A percentile compares a stretch with the other conserved stretches of the same genome.
Evolutionary conservation across 2,797 vertebrate species (phyloP).

Genomic region (Ptychobarbus kaznakovi): DNA sequence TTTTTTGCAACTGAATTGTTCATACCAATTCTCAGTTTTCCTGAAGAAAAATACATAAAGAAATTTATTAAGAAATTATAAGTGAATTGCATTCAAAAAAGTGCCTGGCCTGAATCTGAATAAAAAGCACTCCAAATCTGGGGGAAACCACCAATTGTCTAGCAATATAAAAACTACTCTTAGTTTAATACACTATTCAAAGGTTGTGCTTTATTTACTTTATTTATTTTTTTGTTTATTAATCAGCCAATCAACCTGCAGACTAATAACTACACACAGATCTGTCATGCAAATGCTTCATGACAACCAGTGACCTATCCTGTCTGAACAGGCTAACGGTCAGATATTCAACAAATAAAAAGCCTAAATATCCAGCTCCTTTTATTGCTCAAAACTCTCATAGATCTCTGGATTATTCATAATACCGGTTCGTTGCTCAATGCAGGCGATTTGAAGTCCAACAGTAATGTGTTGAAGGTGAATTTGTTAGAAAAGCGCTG

Average conservation of each 20-base stretch:
- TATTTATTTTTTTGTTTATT: background rate
- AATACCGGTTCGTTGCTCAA: background rate
- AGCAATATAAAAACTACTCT: background rate
- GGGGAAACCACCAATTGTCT: background rate
- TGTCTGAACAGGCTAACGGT: background rate
- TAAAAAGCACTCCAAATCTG: background rate
- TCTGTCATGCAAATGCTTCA: background rate
- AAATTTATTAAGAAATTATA: background rate
- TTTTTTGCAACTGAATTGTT: background rate
- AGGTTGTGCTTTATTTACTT: background rate
- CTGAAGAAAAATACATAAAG: background rate
- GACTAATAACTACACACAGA: background rate
- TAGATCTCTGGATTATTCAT: conserved; percentile 19
- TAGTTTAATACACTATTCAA: background rate
- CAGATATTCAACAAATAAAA: conserved; percentile 15
- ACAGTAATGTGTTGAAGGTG: conserved; percentile 38
- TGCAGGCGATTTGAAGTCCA: conserved; percentile 23
- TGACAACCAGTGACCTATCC: background rate
- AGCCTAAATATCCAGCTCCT: background rate
- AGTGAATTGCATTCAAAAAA: background rate
- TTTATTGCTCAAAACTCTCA: conserved; percentile 27
- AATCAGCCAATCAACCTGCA: background rate
- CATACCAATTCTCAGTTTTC: background rate
- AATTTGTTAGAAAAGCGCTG: conserved; percentile 23
- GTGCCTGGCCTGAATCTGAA: background rate